phyloP scores from a whole-genome alignment of 2,113 vertebrate genomes.

The Boulengeromyrus knoepffleri region DNA sequence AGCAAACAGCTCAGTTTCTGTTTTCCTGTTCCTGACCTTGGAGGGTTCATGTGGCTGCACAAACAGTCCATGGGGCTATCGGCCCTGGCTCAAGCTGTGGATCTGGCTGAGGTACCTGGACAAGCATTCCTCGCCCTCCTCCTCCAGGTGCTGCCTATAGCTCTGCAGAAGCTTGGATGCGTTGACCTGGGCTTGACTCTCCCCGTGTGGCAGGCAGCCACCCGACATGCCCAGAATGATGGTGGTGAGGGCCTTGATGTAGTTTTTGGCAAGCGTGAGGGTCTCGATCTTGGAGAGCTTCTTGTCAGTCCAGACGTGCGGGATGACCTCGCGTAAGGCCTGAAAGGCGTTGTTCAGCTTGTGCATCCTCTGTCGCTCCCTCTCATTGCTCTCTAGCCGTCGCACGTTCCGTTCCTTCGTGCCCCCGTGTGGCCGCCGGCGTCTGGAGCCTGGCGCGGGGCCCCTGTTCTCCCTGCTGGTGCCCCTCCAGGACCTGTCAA shows the following conservation, averaged over 20 bases:
- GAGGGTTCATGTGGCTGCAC: neutral
- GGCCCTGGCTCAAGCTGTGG: conserved; percentile 65
- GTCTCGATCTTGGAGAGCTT: conserved; percentile 99
- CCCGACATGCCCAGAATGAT: conserved; percentile 87
- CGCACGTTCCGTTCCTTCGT: conserved; percentile 73
- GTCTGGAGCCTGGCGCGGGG: conserved; percentile 18
- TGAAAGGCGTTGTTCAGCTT: conserved; percentile 98
- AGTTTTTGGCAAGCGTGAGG: conserved; percentile 93
- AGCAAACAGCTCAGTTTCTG: neutral
- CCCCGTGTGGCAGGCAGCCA: conserved; percentile 58
- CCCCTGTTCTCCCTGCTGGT: conserved; percentile 22
- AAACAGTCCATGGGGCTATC: conserved; percentile 43
- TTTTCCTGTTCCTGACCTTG: neutral
- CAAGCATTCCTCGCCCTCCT: conserved; percentile 64
- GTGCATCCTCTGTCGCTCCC: conserved; percentile 94
- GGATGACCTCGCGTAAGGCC: conserved; percentile 86
- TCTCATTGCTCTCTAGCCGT: conserved; percentile 90
- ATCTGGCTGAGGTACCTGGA: conserved; percentile 74
- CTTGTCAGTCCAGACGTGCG: conserved; percentile 84
- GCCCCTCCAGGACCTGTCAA: conserved; percentile 50
- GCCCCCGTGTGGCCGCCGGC: conserved; percentile 48
- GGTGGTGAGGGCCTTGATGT: conserved; percentile 91
- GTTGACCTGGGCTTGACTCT: conserved; percentile 46
- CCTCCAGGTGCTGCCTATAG: conserved; percentile 73
- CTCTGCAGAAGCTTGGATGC: conserved; percentile 73